Base-by-base conservation (phyloP, 2,797 vertebrate species). In the Gallirallus australis region DNA sequence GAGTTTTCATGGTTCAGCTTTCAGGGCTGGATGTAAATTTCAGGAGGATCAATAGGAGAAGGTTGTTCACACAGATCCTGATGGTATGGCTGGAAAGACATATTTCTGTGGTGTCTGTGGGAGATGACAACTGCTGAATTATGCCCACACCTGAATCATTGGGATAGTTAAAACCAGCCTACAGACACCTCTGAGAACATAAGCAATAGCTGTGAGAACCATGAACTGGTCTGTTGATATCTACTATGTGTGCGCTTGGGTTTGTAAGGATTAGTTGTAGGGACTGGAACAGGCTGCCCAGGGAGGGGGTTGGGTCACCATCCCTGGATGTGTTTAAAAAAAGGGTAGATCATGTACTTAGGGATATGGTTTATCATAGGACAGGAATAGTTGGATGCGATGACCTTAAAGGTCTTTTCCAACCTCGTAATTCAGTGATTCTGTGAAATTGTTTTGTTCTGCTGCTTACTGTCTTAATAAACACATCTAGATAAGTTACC, bases 1-100 rank as follows among this genome's bases (percentile, higher is more conserved):
- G 21, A 25, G 56, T 95, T 92, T 91, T 76, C n/a, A 27, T 11
- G 8, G 15, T 42, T 92, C 6, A 7, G 19, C 76, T 72, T 92
- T 31, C 64, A 87, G 35, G 31, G 45, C 68, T 82, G 17, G 31
- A 57, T 37, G 14, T 25, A 53, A 42, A 19, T 40, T 70, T 93
- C 1, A 3, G 27, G 21, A 72, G 23, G 27, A 65, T 23, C 0
- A 3, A 6, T 2, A 3, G 52, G 30, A 84, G 17, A 56, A 9
- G 2, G 12, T 15, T 76, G n/a, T 48, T 4, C 2, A 39, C 27
- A 7, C 40, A 21, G 13, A 14, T 65, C 37, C 60, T 35, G 16
- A 28, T 54, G 31, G 30, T 45, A 7, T 57, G 39, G 16, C 30
- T 89, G 9, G 21, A 83, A 82, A 40, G 50, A 14, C 0, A 2